phyloP scores from a whole-genome alignment of 2,113 vertebrate genomes.

The Dipodomys ordii region DNA sequence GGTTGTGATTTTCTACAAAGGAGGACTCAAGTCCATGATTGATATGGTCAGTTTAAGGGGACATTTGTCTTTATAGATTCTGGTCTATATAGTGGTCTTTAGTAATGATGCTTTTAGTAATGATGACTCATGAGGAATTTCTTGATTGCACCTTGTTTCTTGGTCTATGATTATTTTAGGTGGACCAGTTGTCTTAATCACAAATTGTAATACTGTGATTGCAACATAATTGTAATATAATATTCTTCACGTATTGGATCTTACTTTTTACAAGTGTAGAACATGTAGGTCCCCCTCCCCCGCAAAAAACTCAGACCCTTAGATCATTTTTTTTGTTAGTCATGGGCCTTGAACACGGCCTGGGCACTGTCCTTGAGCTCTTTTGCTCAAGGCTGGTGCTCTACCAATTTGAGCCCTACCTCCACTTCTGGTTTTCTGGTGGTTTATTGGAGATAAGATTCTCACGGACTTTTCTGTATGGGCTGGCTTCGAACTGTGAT shows the following conservation, averaged over 20 bases:
- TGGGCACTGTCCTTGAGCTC: too few species aligned
- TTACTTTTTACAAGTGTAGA: background rate
- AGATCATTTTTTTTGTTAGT: too few species aligned
- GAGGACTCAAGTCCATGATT: background rate
- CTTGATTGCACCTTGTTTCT: constrained; percentile 7
- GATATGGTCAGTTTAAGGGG: background rate
- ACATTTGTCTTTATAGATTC: background rate
- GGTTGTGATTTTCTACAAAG: background rate
- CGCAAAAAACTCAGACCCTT: too few species aligned
- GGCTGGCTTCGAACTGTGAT: too few species aligned
- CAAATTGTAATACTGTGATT: background rate
- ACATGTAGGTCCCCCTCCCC: background rate
- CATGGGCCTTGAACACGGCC: too few species aligned
- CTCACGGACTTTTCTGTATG: too few species aligned
- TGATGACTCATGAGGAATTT: background rate
- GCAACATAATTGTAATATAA: background rate
- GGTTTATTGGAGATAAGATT: too few species aligned
- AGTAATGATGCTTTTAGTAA: background rate
- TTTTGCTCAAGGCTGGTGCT: too few species aligned
- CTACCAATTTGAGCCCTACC: too few species aligned
- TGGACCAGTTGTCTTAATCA: background rate
- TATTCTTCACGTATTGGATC: background rate
- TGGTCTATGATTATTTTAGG: background rate
- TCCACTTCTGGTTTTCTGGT: too few species aligned
- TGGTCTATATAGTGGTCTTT: background rate